phyloP scores from a whole-genome alignment of 2,113 vertebrate species.

The Pseudorhombus dupliciocellatus region DNA sequence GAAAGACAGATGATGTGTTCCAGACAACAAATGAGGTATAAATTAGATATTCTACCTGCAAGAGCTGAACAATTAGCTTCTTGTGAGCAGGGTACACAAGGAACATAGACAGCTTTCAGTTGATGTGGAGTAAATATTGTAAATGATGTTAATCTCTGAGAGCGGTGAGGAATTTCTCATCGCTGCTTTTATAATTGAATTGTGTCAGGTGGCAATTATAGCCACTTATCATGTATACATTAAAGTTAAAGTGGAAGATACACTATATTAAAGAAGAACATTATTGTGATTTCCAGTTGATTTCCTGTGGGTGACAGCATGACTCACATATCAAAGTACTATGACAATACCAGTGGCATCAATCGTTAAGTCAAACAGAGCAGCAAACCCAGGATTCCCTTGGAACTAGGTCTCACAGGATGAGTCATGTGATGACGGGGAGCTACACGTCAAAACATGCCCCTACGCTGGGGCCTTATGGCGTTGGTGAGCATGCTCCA shows the following conservation, averaged over 20 bases:
- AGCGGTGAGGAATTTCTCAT: too few relatives aligned
- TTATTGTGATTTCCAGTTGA: neutral
- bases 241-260: too few relatives aligned
- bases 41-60: too few relatives aligned
- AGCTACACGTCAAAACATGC: slow-evolving; percentile 27
- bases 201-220: too few relatives aligned
- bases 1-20: neutral
- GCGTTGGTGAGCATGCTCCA: neutral
- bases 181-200: too few relatives aligned
- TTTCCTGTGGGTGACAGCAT: slow-evolving; percentile 10
- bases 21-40: too few relatives aligned
- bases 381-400: slow-evolving; percentile 7
- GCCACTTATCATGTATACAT: too few relatives aligned
- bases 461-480: neutral
- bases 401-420: slow-evolving; percentile 29
- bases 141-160: too few relatives aligned
- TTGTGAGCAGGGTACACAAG: too few relatives aligned
- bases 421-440: slow-evolving; percentile 49
- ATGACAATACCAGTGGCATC: slow-evolving; percentile 25
- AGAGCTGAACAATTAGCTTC: too few relatives aligned
- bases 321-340: slow-evolving; percentile 52
- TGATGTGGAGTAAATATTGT: too few relatives aligned
- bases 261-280: neutral
- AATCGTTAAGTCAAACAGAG: slow-evolving; percentile 39
- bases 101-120: too few relatives aligned